Evolutionary conservation across 2,113 vertebrate genomes (phyloP).

Genomic region (Colius striatus): DNA sequence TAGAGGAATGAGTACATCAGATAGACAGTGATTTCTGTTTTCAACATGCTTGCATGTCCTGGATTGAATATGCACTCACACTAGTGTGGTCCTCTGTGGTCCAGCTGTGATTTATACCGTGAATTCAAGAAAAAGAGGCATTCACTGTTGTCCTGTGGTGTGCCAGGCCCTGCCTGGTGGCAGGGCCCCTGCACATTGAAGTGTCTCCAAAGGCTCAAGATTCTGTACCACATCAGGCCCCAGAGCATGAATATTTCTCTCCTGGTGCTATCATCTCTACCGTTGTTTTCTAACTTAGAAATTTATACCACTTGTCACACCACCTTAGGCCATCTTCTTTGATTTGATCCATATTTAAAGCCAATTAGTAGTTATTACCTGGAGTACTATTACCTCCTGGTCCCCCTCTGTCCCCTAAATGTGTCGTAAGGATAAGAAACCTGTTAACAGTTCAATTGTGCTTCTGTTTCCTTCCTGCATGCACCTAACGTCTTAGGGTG

Average conservation of each 20-base stretch:
- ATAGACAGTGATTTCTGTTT: not conserved
- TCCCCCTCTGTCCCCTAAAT: not conserved
- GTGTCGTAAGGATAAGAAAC: not conserved
- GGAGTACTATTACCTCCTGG: not conserved
- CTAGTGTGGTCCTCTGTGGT: not conserved
- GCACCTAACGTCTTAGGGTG: not conserved
- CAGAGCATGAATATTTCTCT: not conserved
- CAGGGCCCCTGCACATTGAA: not conserved
- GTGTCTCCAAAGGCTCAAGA: not conserved
- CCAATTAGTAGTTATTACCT: not conserved
- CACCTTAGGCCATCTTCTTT: not conserved
- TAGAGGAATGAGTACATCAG: not conserved
- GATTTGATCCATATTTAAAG: not conserved
- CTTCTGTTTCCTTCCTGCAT: not conserved
- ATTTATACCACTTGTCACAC: not conserved
- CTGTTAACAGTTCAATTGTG: not conserved
- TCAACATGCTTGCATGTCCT: accelerated
- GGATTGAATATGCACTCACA: not conserved
- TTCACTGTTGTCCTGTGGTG: not conserved
- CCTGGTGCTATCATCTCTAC: not conserved
- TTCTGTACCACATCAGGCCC: not conserved
- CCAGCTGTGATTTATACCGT: not conserved
- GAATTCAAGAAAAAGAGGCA: not conserved
- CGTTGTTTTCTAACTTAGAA: not conserved
- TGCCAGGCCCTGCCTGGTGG: not conserved